Conservation (phyloP, 2,797 vertebrate genomes). For the Poecile montanus region DNA sequence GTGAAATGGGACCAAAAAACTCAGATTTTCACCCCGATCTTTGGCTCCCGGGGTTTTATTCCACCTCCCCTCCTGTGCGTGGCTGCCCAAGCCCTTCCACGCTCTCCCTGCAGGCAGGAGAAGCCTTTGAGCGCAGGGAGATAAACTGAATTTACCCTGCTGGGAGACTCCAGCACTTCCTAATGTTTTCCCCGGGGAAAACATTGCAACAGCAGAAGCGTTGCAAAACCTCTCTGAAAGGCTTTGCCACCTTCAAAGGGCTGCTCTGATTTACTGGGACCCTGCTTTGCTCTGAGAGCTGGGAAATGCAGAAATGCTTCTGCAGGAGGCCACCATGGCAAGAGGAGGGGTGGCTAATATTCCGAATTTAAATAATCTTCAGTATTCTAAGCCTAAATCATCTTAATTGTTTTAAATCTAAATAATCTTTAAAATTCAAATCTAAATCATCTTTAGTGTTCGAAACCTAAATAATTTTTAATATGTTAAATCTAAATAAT, state of each 20-base stretch:
- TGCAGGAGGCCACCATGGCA: background rate
- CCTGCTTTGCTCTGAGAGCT: background rate
- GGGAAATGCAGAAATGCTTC: background rate
- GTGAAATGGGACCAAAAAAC: background rate
- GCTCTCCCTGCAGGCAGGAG: fast-evolving
- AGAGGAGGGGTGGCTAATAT: background rate
- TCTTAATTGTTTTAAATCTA: background rate
- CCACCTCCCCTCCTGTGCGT: background rate
- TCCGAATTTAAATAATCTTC: background rate
- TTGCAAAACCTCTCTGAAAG: background rate
- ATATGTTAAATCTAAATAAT: background rate
- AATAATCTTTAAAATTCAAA: background rate
- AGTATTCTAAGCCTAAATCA: background rate
- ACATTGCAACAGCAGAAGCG: background rate
- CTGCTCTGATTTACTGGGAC: background rate
- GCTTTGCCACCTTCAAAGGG: background rate
- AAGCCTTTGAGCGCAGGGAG: background rate
- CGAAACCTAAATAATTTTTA: no score
- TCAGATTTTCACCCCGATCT: background rate
- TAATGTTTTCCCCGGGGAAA: background rate
- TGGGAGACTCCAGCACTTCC: background rate
- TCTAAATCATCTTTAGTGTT: background rate
- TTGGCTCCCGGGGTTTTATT: background rate
- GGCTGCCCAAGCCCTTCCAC: background rate
- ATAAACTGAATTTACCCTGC: background rate